These are phyloP conservation scores for Catharus minimus DNA, from an alignment of 2,113 vertebrate species.

Conservation along the genomic window DNA sequence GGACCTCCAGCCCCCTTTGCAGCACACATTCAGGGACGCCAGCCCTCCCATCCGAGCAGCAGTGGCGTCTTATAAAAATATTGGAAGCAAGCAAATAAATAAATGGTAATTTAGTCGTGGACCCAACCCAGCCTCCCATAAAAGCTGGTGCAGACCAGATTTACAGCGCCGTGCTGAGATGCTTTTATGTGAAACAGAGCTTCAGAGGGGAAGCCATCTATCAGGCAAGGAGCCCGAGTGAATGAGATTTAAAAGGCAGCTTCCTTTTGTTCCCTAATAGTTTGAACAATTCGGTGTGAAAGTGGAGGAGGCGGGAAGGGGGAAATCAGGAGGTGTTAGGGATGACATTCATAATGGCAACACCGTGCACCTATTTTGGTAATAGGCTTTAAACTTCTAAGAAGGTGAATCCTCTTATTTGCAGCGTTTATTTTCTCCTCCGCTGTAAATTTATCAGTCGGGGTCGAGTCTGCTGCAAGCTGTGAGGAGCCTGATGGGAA, in stretches of 20 bases:
- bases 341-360: conserved; percentile 52
- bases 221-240: conserved; percentile 64
- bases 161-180: conserved; percentile 62
- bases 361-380: conserved; percentile 62
- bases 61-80: background rate
- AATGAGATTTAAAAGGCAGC: conserved; percentile 74
- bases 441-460: conserved; percentile 44
- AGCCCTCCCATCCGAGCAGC: background rate
- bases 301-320: conserved; percentile 26
- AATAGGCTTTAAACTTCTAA: conserved; percentile 72
- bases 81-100: conserved; percentile 12
- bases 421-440: background rate
- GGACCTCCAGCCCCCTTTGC: too few relatives aligned
- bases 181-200: conserved; percentile 75
- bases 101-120: conserved; percentile 67
- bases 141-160: conserved; percentile 74
- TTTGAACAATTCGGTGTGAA: conserved; percentile 65
- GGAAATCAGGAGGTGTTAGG: conserved; percentile 69
- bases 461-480: background rate
- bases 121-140: conserved; percentile 57
- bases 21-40: too few relatives aligned
- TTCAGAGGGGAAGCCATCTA: conserved; percentile 70
- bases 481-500: conserved; percentile 23
- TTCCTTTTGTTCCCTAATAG: conserved; percentile 76
- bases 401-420: conserved; percentile 69